Percentiles rank a stretch among this genome's conserved stretches.
phyloP scores from a whole-genome alignment of 1,140 invertebrate genomes.

The Agraylea sexmaculata region DNA sequence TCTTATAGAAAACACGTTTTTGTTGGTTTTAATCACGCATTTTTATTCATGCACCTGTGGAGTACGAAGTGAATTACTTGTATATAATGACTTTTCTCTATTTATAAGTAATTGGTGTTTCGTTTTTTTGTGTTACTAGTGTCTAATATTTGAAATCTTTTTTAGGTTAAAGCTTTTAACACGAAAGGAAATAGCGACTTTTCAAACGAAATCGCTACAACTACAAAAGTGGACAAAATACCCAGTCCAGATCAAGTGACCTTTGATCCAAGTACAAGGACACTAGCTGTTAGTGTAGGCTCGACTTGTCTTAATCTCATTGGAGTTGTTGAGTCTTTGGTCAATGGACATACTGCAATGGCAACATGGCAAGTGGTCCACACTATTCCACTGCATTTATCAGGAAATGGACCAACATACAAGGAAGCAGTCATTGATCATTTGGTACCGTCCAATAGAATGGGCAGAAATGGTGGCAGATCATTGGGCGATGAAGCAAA shows the following conservation, averaged over 20 bases:
- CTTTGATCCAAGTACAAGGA: constrained; percentile 63
- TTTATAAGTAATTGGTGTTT: no score
- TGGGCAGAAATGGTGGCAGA: constrained; percentile 30
- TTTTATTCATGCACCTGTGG: constrained; percentile 21
- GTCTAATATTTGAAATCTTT: constrained; percentile 16
- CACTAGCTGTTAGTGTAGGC: constrained; percentile 62
- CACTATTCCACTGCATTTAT: constrained; percentile 52
- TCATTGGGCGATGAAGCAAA: constrained; percentile 40
- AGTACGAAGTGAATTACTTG: no score
- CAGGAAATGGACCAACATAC: constrained; percentile 51
- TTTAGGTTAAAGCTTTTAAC: constrained; percentile 71
- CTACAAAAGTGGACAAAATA: constrained; percentile 74
- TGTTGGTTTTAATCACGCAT: constrained; percentile 21
- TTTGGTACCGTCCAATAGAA: constrained; percentile 28
- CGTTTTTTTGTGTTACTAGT: neutral
- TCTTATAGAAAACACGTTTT: constrained; percentile 17
- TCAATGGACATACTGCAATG: constrained; percentile 41
- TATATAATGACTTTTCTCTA: no score
- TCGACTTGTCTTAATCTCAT: constrained; percentile 61
- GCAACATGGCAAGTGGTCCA: constrained; percentile 60
- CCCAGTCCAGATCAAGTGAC: constrained; percentile 67
- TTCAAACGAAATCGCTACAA: constrained; percentile 65
- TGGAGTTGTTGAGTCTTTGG: constrained; percentile 56
- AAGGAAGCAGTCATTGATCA: constrained; percentile 54
- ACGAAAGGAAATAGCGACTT: constrained; percentile 73